A percentile compares a stretch with the other conserved stretches of the same genome.
Conservation (phyloP, 1,140 invertebrate genomes). For the Aphaenogaster floridana region DNA sequence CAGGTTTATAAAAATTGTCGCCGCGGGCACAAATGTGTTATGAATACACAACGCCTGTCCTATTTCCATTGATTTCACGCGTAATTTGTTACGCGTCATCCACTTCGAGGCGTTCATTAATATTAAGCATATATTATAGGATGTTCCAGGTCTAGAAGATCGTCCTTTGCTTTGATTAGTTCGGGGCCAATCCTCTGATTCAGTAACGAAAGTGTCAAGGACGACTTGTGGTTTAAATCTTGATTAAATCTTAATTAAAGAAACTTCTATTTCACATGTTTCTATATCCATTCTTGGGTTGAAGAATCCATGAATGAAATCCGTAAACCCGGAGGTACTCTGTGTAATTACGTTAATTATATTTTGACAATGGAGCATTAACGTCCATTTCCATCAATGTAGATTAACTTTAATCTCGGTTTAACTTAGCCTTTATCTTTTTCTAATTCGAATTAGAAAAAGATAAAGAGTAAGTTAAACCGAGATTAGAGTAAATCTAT, state of each 20-base stretch:
- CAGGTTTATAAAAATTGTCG: background rate
- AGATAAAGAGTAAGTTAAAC: too few species aligned
- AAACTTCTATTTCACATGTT: background rate
- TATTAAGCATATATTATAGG: background rate
- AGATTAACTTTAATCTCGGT: too few species aligned
- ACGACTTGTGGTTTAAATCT: background rate
- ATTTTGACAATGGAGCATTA: background rate
- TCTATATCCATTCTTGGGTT: background rate
- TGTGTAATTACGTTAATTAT: background rate
- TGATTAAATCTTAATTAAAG: background rate
- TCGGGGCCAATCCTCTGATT: background rate
- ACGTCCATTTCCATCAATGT: too few species aligned
- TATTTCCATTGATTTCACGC: constrained; percentile 17
- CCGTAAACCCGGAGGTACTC: background rate
- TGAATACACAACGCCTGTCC: constrained; percentile 5
- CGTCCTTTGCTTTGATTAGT: background rate
- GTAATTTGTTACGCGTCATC: constrained; percentile 22
- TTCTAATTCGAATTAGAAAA: too few species aligned
- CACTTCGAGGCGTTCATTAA: constrained; percentile 3
- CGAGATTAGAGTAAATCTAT: too few species aligned
- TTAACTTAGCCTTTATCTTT: too few species aligned
- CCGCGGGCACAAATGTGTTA: background rate
- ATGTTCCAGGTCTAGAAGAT: background rate
- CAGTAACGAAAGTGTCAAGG: background rate
- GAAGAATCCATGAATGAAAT: background rate